phyloP scores from a whole-genome alignment of 1,140 invertebrate genomes.

The Meloidogyne hapla region DNA sequence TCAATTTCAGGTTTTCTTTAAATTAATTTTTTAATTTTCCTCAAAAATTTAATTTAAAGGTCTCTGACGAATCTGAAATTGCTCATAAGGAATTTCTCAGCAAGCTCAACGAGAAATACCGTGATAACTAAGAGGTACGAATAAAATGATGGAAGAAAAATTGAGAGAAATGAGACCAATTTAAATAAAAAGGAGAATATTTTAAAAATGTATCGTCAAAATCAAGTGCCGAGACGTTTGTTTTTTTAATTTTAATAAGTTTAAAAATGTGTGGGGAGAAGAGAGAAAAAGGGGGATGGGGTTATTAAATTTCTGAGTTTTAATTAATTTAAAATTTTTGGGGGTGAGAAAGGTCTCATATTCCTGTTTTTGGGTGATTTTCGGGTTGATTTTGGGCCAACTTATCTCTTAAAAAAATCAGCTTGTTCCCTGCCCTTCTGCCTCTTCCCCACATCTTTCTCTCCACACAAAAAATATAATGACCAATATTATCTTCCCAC shows the following conservation, averaged over 20 bases:
- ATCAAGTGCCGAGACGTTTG: background rate
- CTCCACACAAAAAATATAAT: no score
- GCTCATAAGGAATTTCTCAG: constrained; percentile 57
- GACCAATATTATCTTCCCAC: background rate
- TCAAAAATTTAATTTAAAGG: constrained; percentile 38
- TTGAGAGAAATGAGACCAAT: background rate
- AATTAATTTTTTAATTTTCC: background rate
- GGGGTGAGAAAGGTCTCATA: no score
- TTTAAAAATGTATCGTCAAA: background rate
- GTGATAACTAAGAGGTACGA: constrained; percentile 51
- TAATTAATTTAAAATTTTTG: no score
- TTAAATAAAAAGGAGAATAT: background rate
- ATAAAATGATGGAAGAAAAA: background rate
- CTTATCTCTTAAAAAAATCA: no score
- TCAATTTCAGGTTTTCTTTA: constrained; percentile 59
- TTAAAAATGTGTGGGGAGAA: background rate
- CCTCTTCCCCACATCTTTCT: no score
- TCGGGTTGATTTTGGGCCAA: no score
- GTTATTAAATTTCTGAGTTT: no score
- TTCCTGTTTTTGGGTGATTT: no score
- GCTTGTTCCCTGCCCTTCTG: no score
- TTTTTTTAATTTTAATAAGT: background rate
- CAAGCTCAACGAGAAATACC: constrained; percentile 59
- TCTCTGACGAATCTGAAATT: constrained; percentile 63
- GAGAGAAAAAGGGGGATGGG: background rate